Percentiles rank a stretch among this genome's conserved stretches.
Evolutionary conservation across 2,797 vertebrate species (phyloP).

Genomic region (Cetoscarus ocellatus): DNA sequence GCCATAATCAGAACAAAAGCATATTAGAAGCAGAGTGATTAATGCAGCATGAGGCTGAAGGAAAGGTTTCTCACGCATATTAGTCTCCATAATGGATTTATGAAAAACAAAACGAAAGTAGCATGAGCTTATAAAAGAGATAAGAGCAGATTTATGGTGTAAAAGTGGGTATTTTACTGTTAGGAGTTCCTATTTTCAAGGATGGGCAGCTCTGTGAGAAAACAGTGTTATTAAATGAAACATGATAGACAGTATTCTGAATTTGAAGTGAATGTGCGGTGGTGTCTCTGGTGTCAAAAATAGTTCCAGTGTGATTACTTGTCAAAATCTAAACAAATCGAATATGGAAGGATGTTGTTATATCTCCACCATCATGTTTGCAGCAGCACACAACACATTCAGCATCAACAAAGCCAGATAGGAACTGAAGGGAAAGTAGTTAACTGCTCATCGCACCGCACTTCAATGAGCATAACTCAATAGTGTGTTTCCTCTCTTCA

Average conservation of each 20-base stretch:
- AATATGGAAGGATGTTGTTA: conserved; percentile 47
- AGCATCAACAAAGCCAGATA: conserved; percentile 40
- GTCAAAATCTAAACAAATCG: conserved; percentile 45
- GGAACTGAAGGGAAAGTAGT: conserved; percentile 55
- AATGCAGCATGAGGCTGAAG: conserved; percentile 60
- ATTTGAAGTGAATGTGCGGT: conserved; percentile 33
- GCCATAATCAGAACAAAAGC: conserved; percentile 72
- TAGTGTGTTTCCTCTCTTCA: conserved; percentile 53
- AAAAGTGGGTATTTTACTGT: conserved; percentile 28
- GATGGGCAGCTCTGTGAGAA: conserved; percentile 4
- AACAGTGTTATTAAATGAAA: conserved; percentile 34
- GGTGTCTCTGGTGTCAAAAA: conserved; percentile 28
- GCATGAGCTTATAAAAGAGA: conserved; percentile 34
- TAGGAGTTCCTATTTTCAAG: conserved; percentile 39
- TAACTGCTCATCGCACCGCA: conserved; percentile 54
- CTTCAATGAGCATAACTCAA: conserved; percentile 68
- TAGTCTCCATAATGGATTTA: conserved; percentile 69
- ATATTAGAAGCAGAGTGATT: conserved; percentile 73
- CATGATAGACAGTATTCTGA: conserved; percentile 27
- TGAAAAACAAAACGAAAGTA: conserved; percentile 57
- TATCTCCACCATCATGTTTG: conserved; percentile 42
- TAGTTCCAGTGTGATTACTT: conserved; percentile 26
- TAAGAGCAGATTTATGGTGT: conserved; percentile 43
- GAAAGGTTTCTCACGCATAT: conserved; percentile 68
- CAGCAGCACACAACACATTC: conserved; percentile 24